Evolutionary conservation across 2,113 vertebrate genomes (phyloP), one percentile per base, ranked within the genome.

Genomic region (Haplochromis burtoni): DNA sequence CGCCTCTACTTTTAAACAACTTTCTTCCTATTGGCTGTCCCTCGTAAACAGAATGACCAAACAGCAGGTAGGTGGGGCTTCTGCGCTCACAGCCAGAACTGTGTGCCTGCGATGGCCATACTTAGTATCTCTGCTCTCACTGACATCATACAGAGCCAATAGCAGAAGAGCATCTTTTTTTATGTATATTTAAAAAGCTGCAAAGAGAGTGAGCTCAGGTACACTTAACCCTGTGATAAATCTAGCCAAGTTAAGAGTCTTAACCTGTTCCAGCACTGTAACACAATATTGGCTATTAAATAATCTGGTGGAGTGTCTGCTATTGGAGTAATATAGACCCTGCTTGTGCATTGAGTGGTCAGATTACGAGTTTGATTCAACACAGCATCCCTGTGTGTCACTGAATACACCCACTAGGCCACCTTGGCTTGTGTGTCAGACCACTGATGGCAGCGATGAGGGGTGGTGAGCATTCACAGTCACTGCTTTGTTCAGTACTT

Each of bases 401-500:
- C 61, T 61, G 31, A 81, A 89, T 51, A 76, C 5, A 68, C 35
- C 7, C 21, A 40, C 61, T 3, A 51, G 59, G 19, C 45, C 10
- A 19, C 40, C 17, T 4, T 59, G 4, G 10, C 45, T 51, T 86
- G 81, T 83, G 66, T 38, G 57, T 82, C 13, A n/a, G 0, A 24
- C 63, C 55, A 49, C 42, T 55, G 71, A 79, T 81, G 81, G 38
- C 53, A 81, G 76, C 5, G 4, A 53, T 87, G 57, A 57, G 54
- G 26, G 86, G 9, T 86, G 26, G 26, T 55, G 54, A 61, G 54
- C 45, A 35, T 76, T 80, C 59, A 76, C 63, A 63, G 55, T 57
- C 79, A 5, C 14, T 82, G 73, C 53, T 78, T 80, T 49, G 68
- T 71, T 53, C 84, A 90, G 91, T 92, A 94, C 84, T 92, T 94